Evolutionary conservation across 2,797 vertebrate genomes (phyloP).

Genomic region (Darevskia nairensis): DNA sequence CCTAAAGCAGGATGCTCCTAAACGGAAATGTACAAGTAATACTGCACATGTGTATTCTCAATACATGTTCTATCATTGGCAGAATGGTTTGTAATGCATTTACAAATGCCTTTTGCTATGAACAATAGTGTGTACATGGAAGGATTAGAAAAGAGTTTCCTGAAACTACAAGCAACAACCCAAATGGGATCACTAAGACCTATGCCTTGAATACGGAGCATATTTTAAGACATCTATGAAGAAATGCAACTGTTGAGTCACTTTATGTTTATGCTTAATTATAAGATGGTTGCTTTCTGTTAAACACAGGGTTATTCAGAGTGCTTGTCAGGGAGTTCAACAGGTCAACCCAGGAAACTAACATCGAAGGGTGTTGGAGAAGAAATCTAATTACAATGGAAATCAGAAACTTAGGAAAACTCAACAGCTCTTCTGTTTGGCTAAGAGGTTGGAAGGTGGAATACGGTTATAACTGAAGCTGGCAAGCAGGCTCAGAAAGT

Average conservation of each 20-base stretch:
- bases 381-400: too few relatives aligned
- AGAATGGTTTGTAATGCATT: neutral
- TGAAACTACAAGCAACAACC: neutral
- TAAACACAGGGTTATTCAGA: neutral
- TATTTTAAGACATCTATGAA: neutral
- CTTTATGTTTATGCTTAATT: neutral
- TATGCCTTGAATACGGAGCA: neutral
- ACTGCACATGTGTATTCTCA: neutral
- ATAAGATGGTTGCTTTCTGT: neutral
- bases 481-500: too few relatives aligned
- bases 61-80: neutral
- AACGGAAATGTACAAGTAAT: neutral
- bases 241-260: neutral
- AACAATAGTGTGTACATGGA: constrained; percentile 9
- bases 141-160: neutral
- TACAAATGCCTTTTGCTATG: neutral
- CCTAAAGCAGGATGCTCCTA: neutral
- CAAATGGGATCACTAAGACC: neutral
- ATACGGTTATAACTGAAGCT: too few relatives aligned
- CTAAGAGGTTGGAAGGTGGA: too few relatives aligned
- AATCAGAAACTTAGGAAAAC: too few relatives aligned
- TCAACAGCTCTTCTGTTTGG: neutral
- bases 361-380: neutral
- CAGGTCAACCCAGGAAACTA: neutral
- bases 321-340: neutral